These are phyloP conservation scores for Eptatretus atami DNA, from an alignment of 2,797 vertebrate species.

Conservation along the genomic window DNA sequence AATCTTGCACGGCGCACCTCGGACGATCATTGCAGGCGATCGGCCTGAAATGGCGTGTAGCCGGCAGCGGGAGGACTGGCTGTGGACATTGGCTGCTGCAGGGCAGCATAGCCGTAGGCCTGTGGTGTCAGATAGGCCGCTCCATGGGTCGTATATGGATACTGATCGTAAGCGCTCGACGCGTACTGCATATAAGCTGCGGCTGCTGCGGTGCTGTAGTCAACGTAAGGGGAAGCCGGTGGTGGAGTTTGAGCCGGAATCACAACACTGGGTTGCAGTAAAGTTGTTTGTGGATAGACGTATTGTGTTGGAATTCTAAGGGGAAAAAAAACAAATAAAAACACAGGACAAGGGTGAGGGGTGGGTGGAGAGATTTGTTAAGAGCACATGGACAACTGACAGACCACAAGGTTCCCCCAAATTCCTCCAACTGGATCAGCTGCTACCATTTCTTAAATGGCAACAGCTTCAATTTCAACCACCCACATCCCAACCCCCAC, in stretches of 20 bases:
- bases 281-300: conserved; percentile 85
- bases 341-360: no score
- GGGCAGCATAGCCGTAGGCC: conserved; percentile 63
- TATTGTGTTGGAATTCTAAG: conserved; percentile 91
- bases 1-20: conserved; percentile 11
- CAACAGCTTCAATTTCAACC: no score
- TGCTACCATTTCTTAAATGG: no score
- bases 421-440: no score
- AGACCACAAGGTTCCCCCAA: no score
- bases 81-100: conserved; percentile 42
- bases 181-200: conserved; percentile 37
- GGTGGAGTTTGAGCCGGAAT: conserved; percentile 50
- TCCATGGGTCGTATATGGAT: conserved; percentile 61
- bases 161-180: conserved; percentile 52
- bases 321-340: conserved; percentile 10
- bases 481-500: no score
- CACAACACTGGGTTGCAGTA: conserved; percentile 84
- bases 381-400: no score
- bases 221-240: conserved; percentile 58
- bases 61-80: conserved; percentile 42
- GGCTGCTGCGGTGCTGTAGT: conserved; percentile 42
- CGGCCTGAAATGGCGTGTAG: conserved; percentile 35
- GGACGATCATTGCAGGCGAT: conserved; percentile 71
- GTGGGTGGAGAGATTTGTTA: no score
- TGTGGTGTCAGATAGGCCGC: conserved; percentile 42